Base-by-base conservation (phyloP, 2,113 vertebrate species). In the Cnemophilus loriae region DNA sequence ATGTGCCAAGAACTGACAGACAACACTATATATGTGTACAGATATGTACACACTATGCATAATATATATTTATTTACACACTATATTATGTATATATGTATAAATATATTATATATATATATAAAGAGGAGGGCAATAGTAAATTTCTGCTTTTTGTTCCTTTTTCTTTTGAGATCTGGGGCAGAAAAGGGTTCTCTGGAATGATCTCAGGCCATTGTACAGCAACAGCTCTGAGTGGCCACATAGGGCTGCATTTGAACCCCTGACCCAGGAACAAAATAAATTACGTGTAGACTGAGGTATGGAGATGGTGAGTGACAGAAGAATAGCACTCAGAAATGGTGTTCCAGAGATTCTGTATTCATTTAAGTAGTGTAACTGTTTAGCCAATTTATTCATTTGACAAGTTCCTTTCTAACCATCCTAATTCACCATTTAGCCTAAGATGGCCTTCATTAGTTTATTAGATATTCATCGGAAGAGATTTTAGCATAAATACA, bases 401-500 rank as follows among this genome's bases (percentile, higher is more conserved):
- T 76, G 84, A 91, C 73, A 84, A 94, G 90, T 71, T 95, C 80
- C 79, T 96, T 96, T 97, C 87, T 91, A 95, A 96, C 95, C 67
- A 65, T 69, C 50, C 77, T 96, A 96, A 97, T 96, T 95, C 84
- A 90, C 79, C 89, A 77, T 95, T 97, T 96, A 94, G 84, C 77
- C 95, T 87, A 95, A 76, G 89, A 89, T 87, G 88, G 94, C 86
- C 86, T 94, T 95, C 90, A 78, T 96, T 95, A 93, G 52, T 90
- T 94, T 93, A 84, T 97, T 88, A 97, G 94, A 93, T 96, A 97
- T 96, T 94, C 64, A 89, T 59, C 5, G 27, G 64, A 91, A 89
- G 57, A 95, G 87, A 94, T 94, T 95, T 97, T 89, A 93, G 76
- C 93, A 95, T 90, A 96, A 96, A 95, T 92, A 92, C 86, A 76